phyloP scores from a whole-genome alignment of 2,113 vertebrate genomes.

The Acanthisitta chloris region DNA sequence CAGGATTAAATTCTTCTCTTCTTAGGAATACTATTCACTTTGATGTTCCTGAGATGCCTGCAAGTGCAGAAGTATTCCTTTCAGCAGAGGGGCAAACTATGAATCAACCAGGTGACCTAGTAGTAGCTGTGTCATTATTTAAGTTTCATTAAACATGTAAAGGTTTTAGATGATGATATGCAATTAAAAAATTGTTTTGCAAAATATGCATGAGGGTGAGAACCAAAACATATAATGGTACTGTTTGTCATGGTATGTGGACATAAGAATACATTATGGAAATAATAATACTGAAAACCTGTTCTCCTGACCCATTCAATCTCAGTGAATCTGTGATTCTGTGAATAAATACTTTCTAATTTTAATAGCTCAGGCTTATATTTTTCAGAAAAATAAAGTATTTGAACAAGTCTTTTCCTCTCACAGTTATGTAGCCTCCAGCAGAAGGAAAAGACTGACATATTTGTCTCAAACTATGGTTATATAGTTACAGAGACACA shows the following conservation, averaged over 20 bases:
- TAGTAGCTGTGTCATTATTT: not conserved
- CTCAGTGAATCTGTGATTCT: not conserved
- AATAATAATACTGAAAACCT: not conserved
- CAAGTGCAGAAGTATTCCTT: not conserved
- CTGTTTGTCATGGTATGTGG: not conserved
- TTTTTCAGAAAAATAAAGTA: not conserved
- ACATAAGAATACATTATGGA: not conserved
- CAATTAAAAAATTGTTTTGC: not conserved
- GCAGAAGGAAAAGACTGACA: not conserved
- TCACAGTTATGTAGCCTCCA: not conserved
- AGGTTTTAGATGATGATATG: not conserved
- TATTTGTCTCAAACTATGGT: not conserved
- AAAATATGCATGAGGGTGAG: not conserved
- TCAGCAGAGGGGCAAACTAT: not conserved
- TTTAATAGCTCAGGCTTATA: not conserved
- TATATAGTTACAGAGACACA: rapidly evolving
- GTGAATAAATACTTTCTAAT: not conserved
- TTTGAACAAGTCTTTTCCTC: not conserved
- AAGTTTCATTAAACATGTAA: not conserved
- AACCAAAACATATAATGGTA: not conserved
- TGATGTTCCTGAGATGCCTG: not conserved
- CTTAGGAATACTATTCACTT: not conserved
- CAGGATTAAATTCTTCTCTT: not conserved
- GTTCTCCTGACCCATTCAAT: not conserved
- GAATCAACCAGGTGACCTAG: not conserved